These are phyloP conservation scores for Acutogordius australiensis DNA, from an alignment of 2,888 invertebrate genomes.

Conservation along the genomic window DNA sequence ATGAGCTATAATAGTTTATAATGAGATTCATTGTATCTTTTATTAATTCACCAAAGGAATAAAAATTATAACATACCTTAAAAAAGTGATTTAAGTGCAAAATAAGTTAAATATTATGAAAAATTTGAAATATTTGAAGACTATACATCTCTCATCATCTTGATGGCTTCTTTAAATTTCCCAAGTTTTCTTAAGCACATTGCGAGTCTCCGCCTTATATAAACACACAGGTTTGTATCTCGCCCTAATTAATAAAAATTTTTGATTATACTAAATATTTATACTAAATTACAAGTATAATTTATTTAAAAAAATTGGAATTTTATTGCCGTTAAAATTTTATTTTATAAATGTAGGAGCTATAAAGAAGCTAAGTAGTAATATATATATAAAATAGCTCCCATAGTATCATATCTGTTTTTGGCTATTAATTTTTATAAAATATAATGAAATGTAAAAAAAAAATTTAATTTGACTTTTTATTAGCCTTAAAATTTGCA, in stretches of 20 bases:
- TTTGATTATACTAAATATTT: not conserved
- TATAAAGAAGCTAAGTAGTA: no score
- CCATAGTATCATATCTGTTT: no score
- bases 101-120: not conserved
- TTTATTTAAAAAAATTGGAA: no score
- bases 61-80: conserved; percentile 13
- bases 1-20: conserved; percentile 36
- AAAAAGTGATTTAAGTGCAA: conserved; percentile 11
- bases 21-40: not conserved
- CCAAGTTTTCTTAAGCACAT: conserved; percentile 85
- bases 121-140: not conserved
- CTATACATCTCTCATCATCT: conserved; percentile 49
- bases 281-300: not conserved
- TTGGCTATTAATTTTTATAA: no score
- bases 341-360: no score
- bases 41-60: not conserved
- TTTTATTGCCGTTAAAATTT: no score
- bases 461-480: no score
- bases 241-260: conserved; percentile 32
- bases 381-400: no score
- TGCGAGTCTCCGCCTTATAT: conserved; percentile 66
- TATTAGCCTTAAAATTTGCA: no score
- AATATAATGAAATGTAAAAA: no score
- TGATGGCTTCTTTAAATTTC: conserved; percentile 67
- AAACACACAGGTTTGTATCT: conserved; percentile 69